These are phyloP conservation scores for Dermatophagoides farinae DNA, from an alignment of 1,140 invertebrate genomes.

Conservation along the genomic window DNA sequence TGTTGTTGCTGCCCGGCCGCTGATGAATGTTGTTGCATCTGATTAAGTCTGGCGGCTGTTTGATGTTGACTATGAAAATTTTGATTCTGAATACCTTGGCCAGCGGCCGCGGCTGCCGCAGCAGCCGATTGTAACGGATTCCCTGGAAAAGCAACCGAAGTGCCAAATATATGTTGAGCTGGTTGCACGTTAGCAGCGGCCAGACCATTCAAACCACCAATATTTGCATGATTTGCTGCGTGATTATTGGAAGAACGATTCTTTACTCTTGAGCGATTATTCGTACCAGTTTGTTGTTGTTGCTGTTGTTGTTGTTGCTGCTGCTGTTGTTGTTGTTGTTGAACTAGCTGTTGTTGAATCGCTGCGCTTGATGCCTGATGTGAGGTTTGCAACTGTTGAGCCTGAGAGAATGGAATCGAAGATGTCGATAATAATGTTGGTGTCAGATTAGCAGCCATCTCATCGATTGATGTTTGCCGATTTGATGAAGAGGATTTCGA, in stretches of 20 bases:
- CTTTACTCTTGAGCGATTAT: too few relatives aligned
- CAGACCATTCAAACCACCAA: background rate
- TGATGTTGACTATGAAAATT: background rate
- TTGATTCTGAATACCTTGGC: slow-evolving; percentile 14
- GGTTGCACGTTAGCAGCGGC: background rate
- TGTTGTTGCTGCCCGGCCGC: slow-evolving; percentile 6
- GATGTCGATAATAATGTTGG: too few relatives aligned
- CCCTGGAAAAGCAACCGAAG: slow-evolving; percentile 19
- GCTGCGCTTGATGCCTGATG: too few relatives aligned
- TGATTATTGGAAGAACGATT: too few relatives aligned
- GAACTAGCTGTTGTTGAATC: background rate
- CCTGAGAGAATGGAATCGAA: too few relatives aligned
- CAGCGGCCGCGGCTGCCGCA: slow-evolving; percentile 9
- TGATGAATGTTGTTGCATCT: slow-evolving; percentile 13
- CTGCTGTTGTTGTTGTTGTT: background rate
- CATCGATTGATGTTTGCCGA: too few relatives aligned
- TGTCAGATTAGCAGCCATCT: too few relatives aligned
- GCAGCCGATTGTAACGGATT: slow-evolving; percentile 12
- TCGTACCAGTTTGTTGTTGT: too few relatives aligned
- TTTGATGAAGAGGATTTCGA: too few relatives aligned
- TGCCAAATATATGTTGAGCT: slow-evolving; percentile 7
- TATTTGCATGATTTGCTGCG: too few relatives aligned
- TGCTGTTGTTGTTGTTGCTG: too few relatives aligned
- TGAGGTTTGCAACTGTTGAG: too few relatives aligned
- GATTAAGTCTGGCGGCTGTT: background rate